These are phyloP conservation scores for Copidosoma aretas DNA, from an alignment of 2,888 invertebrate genomes.

Conservation along the genomic window DNA sequence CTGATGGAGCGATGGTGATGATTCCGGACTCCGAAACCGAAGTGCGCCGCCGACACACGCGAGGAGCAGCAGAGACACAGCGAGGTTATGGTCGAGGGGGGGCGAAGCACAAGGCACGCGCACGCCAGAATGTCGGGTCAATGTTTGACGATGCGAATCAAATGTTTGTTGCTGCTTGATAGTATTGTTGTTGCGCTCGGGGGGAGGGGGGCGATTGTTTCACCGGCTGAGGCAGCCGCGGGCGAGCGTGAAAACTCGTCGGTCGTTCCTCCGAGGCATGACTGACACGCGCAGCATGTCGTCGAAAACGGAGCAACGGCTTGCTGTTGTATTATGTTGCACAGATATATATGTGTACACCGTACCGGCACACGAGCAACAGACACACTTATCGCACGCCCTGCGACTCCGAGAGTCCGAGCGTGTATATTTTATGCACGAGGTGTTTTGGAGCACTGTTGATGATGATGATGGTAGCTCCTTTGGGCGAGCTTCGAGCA, in stretches of 20 bases:
- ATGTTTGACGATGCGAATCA: no score
- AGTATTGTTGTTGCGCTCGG: background rate
- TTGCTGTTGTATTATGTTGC: background rate
- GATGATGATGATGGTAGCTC: no score
- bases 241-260: conserved; percentile 33
- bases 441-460: no score
- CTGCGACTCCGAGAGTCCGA: no score
- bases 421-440: no score
- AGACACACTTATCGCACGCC: no score
- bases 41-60: background rate
- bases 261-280: conserved; percentile 37
- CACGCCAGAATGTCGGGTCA: background rate
- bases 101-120: background rate
- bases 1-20: background rate
- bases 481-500: no score
- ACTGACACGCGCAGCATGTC: conserved; percentile 36
- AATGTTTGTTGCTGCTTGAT: conserved; percentile 3
- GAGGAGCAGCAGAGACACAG: no score
- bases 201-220: background rate
- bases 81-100: background rate
- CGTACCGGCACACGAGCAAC: background rate
- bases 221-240: conserved; percentile 37
- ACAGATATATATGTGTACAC: background rate
- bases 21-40: background rate
- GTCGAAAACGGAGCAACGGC: conserved; percentile 3